Conservation (phyloP, 2,888 invertebrate species). For the Venusia cambrica region DNA sequence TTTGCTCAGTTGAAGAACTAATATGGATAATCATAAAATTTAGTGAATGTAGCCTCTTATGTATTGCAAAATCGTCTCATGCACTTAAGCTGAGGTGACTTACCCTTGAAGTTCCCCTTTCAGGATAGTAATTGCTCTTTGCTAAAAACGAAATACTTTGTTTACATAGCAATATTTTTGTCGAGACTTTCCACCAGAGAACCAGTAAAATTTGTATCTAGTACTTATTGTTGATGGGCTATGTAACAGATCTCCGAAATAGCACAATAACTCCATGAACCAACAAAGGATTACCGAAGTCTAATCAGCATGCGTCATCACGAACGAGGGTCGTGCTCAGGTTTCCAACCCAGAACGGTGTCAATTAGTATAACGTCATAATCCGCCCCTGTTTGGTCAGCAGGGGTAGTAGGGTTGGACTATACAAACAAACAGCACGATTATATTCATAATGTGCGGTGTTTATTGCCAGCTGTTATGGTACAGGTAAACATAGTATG, state of each 20-base stretch:
- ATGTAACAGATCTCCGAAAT: constrained; percentile 8
- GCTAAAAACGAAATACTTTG: too few relatives aligned
- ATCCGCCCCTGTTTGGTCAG: constrained; percentile 57
- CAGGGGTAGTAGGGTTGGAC: constrained; percentile 38
- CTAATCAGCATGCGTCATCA: constrained; percentile 68
- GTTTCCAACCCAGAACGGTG: constrained; percentile 56
- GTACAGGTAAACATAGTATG: too few relatives aligned
- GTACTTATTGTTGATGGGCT: constrained; percentile 7
- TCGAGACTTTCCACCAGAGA: too few relatives aligned
- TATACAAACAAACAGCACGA: constrained; percentile 49
- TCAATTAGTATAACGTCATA: constrained; percentile 74
- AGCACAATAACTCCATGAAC: constrained; percentile 23
- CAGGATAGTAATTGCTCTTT: too few relatives aligned
- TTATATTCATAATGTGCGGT: constrained; percentile 54
- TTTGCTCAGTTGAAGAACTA: too few relatives aligned
- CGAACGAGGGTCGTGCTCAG: constrained; percentile 56
- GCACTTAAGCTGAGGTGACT: too few relatives aligned
- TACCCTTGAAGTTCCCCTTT: too few relatives aligned
- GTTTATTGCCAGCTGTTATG: constrained; percentile 19
- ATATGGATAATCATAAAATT: too few relatives aligned
- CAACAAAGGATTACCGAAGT: constrained; percentile 37
- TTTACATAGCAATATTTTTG: too few relatives aligned
- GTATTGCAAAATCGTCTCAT: too few relatives aligned
- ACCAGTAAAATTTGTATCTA: too few relatives aligned
- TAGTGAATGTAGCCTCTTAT: too few relatives aligned